These are phyloP conservation scores for Belonocnema kinseyi DNA, from an alignment of 1,140 invertebrate genomes.

Conservation along the genomic window DNA sequence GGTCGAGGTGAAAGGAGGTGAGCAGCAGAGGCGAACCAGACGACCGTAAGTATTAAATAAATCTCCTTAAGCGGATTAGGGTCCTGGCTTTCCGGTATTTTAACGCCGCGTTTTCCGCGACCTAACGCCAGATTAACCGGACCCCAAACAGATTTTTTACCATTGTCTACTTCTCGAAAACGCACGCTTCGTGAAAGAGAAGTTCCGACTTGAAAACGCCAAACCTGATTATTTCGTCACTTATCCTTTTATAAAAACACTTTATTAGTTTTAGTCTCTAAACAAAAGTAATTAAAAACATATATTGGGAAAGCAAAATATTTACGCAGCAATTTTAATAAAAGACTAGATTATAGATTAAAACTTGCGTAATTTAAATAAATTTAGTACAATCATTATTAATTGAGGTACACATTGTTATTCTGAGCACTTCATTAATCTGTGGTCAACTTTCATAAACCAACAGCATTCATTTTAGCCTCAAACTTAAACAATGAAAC, in stretches of 20 bases:
- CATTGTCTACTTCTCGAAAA: conserved; percentile 23
- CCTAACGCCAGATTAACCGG: conserved; percentile 64
- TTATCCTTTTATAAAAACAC: background rate
- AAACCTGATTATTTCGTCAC: background rate
- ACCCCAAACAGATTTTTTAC: conserved; percentile 66
- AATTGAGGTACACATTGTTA: no score
- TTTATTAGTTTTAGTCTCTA: background rate
- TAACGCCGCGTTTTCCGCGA: conserved; percentile 67
- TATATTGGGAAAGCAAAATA: no score
- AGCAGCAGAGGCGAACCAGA: conserved; percentile 62
- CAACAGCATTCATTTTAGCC: conserved; percentile 13
- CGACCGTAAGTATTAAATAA: conserved; percentile 72
- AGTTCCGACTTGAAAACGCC: background rate
- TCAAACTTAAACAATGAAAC: conserved; percentile 3
- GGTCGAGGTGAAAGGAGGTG: conserved; percentile 58
- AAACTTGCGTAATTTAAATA: no score
- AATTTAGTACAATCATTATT: no score
- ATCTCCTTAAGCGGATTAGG: conserved; percentile 71
- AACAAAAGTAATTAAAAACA: no score
- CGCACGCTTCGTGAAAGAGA: background rate
- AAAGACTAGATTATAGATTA: no score
- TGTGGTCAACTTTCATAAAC: background rate
- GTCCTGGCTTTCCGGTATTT: conserved; percentile 71
- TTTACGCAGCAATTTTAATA: no score
- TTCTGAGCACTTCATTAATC: background rate